These are phyloP conservation scores for Rhagoletis pomonella DNA, from an alignment of 1,140 invertebrate species.

Conservation along the genomic window DNA sequence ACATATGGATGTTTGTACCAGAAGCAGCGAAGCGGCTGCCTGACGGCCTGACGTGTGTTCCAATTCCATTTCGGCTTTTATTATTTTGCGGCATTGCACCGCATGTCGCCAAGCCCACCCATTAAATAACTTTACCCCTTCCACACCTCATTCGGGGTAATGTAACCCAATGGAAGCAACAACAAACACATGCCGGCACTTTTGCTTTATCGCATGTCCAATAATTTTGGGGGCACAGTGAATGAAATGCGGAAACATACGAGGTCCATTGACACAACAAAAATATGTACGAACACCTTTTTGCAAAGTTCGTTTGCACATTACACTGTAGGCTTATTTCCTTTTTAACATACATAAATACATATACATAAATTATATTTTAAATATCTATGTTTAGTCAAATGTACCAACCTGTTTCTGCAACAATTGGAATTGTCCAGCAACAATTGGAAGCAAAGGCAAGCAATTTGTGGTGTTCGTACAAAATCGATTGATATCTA, in stretches of 20 bases:
- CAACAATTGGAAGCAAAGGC: not conserved
- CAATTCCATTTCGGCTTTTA: constrained; percentile 28
- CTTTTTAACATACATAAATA: not conserved
- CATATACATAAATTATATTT: not conserved
- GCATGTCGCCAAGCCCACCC: not conserved
- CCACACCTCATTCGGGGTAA: not conserved
- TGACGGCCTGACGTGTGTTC: constrained; percentile 2
- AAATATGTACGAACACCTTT: not conserved
- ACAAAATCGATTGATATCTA: constrained; percentile 45
- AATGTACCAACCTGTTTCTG: not conserved
- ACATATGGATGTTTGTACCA: not conserved
- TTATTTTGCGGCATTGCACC: constrained; percentile 39
- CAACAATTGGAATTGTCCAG: not conserved
- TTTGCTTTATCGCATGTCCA: constrained; percentile 21
- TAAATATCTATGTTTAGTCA: not conserved
- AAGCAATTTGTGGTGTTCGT: not conserved
- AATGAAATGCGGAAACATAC: not conserved
- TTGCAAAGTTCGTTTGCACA: too few relatives aligned
- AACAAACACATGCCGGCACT: constrained; percentile 28
- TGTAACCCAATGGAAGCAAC: not conserved
- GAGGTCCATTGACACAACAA: not conserved
- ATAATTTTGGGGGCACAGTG: not conserved
- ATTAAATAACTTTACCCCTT: not conserved
- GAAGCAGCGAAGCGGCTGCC: not conserved
- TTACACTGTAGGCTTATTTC: too few relatives aligned